These are phyloP conservation scores for Pagrus major DNA, from an alignment of 2,113 vertebrate species.

Conservation along the genomic window DNA sequence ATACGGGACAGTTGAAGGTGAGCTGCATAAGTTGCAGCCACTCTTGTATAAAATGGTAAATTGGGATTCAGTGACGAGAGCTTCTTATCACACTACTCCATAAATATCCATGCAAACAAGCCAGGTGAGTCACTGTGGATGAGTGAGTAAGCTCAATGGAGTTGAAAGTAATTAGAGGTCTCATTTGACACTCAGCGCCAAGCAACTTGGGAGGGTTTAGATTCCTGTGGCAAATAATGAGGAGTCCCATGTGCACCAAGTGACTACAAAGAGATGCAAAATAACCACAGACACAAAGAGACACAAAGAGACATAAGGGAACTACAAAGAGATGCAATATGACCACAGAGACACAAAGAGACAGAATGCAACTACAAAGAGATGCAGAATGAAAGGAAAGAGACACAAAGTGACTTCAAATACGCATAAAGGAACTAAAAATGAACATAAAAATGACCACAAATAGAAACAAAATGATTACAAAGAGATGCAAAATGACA, in stretches of 20 bases:
- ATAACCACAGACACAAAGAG: not conserved
- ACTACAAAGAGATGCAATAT: not conserved
- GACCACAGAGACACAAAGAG: not conserved
- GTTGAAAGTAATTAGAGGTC: not conserved
- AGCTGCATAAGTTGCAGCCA: not conserved
- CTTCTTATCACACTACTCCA: not conserved
- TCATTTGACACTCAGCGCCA: slow-evolving; percentile 21
- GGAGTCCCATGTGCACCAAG: not conserved
- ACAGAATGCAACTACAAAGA: not conserved
- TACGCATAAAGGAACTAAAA: no score
- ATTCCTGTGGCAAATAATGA: not conserved
- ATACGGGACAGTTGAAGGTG: not conserved
- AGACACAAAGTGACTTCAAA: no score
- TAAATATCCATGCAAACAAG: not conserved
- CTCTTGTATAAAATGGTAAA: not conserved
- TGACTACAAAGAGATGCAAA: not conserved
- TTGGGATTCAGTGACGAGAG: not conserved
- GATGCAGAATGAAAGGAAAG: no score
- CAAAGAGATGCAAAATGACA: no score
- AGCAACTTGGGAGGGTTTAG: slow-evolving; percentile 21
- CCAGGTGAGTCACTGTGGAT: not conserved
- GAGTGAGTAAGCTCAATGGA: not conserved
- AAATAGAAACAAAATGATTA: no score
- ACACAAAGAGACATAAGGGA: not conserved
- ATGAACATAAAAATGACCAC: no score